Percentiles rank a stretch among this genome's conserved stretches.
Conservation (phyloP, 2,797 vertebrate genomes). For the Amblyraja radiata region DNA sequence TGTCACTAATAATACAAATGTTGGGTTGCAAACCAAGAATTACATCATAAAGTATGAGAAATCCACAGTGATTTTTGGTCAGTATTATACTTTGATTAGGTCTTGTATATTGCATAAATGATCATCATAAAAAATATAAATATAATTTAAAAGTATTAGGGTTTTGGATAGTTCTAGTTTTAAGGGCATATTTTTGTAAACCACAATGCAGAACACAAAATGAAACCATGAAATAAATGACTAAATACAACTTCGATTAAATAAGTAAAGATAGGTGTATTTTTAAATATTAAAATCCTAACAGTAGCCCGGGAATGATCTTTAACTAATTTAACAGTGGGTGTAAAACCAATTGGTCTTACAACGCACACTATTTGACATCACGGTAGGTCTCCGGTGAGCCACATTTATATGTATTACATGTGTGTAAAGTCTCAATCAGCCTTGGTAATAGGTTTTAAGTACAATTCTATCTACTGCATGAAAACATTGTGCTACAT, state of each 20-base stretch:
- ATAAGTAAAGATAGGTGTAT: too few species aligned
- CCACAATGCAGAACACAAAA: not conserved
- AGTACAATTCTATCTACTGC: too few species aligned
- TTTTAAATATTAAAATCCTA: too few species aligned
- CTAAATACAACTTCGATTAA: not conserved
- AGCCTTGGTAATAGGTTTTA: too few species aligned
- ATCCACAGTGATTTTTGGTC: constrained; percentile 55
- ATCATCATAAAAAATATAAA: not conserved
- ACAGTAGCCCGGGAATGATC: too few species aligned
- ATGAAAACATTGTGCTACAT: too few species aligned
- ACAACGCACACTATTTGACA: too few species aligned
- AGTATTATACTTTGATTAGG: constrained; percentile 30
- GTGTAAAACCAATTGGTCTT: too few species aligned
- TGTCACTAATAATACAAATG: constrained; percentile 48
- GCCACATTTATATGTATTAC: too few species aligned
- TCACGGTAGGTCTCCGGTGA: too few species aligned
- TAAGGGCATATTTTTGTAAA: not conserved
- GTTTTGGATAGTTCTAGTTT: not conserved
- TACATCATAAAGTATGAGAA: constrained; percentile 50
- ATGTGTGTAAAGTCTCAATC: too few species aligned
- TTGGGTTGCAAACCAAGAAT: constrained; percentile 55
- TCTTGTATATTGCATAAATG: not conserved
- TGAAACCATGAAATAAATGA: not conserved
- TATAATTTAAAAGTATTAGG: not conserved
- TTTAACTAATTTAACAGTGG: too few species aligned